Conservation (phyloP, 2,888 invertebrate genomes). For the Eupeodes latifasciatus region DNA sequence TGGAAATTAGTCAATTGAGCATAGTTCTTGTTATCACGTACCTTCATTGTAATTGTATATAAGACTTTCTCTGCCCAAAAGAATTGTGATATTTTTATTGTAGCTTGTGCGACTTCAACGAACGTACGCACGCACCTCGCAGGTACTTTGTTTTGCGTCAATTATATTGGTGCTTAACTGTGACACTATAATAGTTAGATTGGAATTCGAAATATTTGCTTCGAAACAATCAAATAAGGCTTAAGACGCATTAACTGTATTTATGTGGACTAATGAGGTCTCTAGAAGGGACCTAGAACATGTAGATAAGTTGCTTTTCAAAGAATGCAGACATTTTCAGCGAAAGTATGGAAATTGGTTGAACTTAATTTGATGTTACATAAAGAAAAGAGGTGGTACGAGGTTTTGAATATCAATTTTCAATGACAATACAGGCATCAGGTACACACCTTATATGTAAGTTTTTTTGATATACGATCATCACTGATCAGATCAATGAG, state of each 20-base stretch:
- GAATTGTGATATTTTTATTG: slow-evolving; percentile 63
- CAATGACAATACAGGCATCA: background rate
- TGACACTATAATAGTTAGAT: slow-evolving; percentile 53
- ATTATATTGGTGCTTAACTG: background rate
- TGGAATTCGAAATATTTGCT: slow-evolving; percentile 56
- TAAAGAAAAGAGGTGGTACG: slow-evolving; percentile 34
- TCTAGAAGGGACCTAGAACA: slow-evolving; percentile 8
- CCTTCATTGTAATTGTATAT: background rate
- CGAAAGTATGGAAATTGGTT: slow-evolving; percentile 58
- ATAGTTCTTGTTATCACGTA: slow-evolving; percentile 71
- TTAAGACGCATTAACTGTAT: background rate
- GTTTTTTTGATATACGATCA: background rate
- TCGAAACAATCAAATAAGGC: slow-evolving; percentile 9
- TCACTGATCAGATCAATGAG: background rate
- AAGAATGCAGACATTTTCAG: slow-evolving; percentile 48
- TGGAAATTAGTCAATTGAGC: slow-evolving; percentile 66
- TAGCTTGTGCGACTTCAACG: background rate
- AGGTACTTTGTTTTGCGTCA: background rate
- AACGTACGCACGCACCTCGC: background rate
- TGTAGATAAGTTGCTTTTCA: background rate
- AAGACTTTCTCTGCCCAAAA: slow-evolving; percentile 74
- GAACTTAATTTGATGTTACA: slow-evolving; percentile 48
- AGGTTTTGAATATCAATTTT: slow-evolving; percentile 54
- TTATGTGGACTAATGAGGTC: slow-evolving; percentile 10
- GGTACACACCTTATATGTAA: background rate